A percentile compares a stretch with the other conserved stretches of the same genome.
phyloP scores from a whole-genome alignment of 2,888 invertebrate species.

The Ophion obscuratus region DNA sequence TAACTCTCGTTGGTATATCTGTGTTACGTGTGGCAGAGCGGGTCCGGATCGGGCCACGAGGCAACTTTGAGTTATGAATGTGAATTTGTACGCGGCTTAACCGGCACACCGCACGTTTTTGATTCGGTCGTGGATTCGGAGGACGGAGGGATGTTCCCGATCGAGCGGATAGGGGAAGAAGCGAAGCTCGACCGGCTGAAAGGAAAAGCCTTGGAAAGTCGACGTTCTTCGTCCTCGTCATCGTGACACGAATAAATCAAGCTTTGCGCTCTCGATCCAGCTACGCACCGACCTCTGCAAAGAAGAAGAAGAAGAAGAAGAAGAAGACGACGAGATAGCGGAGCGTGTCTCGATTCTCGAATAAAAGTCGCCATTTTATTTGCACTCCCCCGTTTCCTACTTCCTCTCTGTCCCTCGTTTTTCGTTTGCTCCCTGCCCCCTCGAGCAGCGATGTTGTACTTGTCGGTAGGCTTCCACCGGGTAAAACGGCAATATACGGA shows the following conservation, averaged over 20 bases:
- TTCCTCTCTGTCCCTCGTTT: neutral
- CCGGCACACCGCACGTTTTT: constrained; percentile 58
- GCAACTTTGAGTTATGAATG: constrained; percentile 80
- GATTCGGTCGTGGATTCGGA: constrained; percentile 75
- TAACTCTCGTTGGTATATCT: constrained; percentile 60
- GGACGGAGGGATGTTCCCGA: neutral
- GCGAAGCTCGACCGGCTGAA: constrained; percentile 52
- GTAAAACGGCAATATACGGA: neutral
- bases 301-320: constrained; percentile 14
- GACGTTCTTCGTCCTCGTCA: constrained; percentile 47
- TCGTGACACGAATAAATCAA: constrained; percentile 82
- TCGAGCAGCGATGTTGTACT: neutral
- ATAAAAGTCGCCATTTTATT: constrained; percentile 57
- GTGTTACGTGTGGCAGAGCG: constrained; percentile 3
- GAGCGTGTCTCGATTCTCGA: constrained; percentile 66
- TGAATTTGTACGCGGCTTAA: constrained; percentile 76
- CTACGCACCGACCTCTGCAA: constrained; percentile 8
- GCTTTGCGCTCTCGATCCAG: constrained; percentile 61
- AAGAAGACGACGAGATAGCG: constrained; percentile 28
- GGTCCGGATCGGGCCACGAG: constrained; percentile 1
- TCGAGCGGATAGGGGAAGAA: neutral
- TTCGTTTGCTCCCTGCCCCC: neutral
- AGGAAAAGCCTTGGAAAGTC: constrained; percentile 52
- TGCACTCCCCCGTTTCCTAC: constrained; percentile 15
- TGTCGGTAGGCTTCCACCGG: neutral